Evolutionary conservation across 2,888 invertebrate genomes (phyloP), one percentile per base, ranked within the genome.

Genomic region (Dryobota labecula): DNA sequence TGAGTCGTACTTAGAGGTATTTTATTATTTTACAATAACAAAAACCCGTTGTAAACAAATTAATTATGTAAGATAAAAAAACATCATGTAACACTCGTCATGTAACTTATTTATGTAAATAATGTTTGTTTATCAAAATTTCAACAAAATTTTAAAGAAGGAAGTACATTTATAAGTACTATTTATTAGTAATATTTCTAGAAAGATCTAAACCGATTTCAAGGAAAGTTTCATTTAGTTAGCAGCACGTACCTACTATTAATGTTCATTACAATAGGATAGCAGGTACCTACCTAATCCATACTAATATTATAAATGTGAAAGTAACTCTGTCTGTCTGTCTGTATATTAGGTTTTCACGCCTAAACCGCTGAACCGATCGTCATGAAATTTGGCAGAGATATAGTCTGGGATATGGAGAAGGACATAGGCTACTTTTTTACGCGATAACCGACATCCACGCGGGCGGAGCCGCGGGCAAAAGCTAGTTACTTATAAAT

Each of bases 31-130:
- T 66, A 73, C 64, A 53, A 70, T 64, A 78, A 67, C 61, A 78
- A 65, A 64, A 61, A 65, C 51, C 38, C 6, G 64, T 18, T 33
- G 58, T 78, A 77, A 82, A 78, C 73, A 82, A 11, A 73, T 81
- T 80, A 11, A 73, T 81, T 80, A 68, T 65, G 43, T 73, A 81
- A 76, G 45, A 51, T 56, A 30, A 64, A 54, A 47, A 51, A 56
- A 47, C 9, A 51, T 27, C 36, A 49, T 60, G 43, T 66, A 63
- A 47, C n/a, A 18, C 49, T n/a, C n/a, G n/a, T n/a, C n/a, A n/a
- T n/a, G 60, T n/a, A 36, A 54, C 51, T 2, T 47, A 54, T 33
- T 43, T 73, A 74, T 41, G 62, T 33, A 60, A 51, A 65, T 78
- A 47, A 36, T 11, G 47, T 80, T 51, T 45, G 49, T 61, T 64